Base-by-base conservation (phyloP, 2,888 invertebrate species). In the Rapana venosa region DNA sequence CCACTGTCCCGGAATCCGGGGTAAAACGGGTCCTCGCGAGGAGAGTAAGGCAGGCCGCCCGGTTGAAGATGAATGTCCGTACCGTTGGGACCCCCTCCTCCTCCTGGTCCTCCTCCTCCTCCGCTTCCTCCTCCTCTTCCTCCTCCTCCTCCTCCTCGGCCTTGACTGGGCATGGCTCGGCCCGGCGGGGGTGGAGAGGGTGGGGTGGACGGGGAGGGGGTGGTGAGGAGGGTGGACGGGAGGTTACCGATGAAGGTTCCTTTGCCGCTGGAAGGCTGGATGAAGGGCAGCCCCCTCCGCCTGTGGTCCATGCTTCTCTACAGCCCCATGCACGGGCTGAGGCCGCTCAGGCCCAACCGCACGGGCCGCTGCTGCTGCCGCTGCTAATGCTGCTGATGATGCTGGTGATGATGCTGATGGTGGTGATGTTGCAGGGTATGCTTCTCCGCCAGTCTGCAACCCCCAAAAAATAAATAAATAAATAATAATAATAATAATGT, bases 191-290 rank as follows among this genome's bases (percentile, higher is more conserved):
- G 15, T n/a, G 36, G 36, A 47, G 17, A 87, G n/a, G 86, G 56
- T 22, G 88, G 83, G 61, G n/a, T 85, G 61, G 89, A 17, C 2
- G 88, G 30, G 36, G 61, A 4, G 20, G 74, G 35, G n/a, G 84
- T 56, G 70, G 70, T 30, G 22, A 84, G 89, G n/a, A 86, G 35
- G 61, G 90, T 90, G 13, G 22, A 61, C 1, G 79, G 70, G 22
- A 87, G 85, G n/a, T 89, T 89, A 36, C 91, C 91, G 70, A 91
- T 90, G 89, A 87, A 91, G 13, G 89, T 77, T 11, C 91, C 91
- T 61, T 90, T 91, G 79, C 91, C 91, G 36, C 87, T 88, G n/a
- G 90, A 81, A 26, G 88, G 90, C 32, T 47, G 56, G 17, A 79
- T 32, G 5, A 88, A 74, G 47, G 70, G 66, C 85, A 47, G 36